A percentile compares a stretch with the other conserved stretches of the same genome.
These are phyloP conservation scores for Fragum whitleyi DNA, from an alignment of 2,888 invertebrate species.

Conservation along the genomic window DNA sequence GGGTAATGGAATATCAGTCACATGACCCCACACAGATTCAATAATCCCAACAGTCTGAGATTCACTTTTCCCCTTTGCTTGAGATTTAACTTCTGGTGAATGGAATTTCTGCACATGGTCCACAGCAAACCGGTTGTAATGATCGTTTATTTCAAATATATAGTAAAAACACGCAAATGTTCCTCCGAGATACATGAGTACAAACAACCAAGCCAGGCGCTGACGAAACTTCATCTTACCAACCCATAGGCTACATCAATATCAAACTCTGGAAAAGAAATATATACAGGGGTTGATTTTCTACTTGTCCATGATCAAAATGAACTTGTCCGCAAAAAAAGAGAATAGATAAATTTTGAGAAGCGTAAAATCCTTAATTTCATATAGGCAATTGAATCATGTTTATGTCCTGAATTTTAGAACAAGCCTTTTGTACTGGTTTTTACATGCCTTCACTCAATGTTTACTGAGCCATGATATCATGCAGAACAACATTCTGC, in stretches of 20 bases:
- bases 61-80: constrained; percentile 20
- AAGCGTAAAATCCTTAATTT: too few species aligned
- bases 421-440: too few species aligned
- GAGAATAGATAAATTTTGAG: too few species aligned
- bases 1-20: constrained; percentile 78
- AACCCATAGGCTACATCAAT: neutral
- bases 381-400: too few species aligned
- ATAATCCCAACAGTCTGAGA: constrained; percentile 44
- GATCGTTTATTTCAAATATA: constrained; percentile 82
- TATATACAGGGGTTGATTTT: too few species aligned
- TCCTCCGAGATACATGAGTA: constrained; percentile 73
- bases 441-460: too few species aligned
- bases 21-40: constrained; percentile 70
- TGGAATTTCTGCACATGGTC: constrained; percentile 80
- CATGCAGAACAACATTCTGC: too few species aligned
- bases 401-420: too few species aligned
- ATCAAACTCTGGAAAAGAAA: neutral
- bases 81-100: constrained; percentile 27
- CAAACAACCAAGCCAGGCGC: constrained; percentile 81
- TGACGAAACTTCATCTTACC: constrained; percentile 82
- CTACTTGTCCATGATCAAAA: too few species aligned
- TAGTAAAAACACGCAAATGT: constrained; percentile 81
- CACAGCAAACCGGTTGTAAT: constrained; percentile 79
- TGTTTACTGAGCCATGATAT: too few species aligned
- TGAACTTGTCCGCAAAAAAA: too few species aligned